These are phyloP conservation scores for Hyles vespertilio DNA, from an alignment of 1,140 invertebrate species.

Conservation along the genomic window DNA sequence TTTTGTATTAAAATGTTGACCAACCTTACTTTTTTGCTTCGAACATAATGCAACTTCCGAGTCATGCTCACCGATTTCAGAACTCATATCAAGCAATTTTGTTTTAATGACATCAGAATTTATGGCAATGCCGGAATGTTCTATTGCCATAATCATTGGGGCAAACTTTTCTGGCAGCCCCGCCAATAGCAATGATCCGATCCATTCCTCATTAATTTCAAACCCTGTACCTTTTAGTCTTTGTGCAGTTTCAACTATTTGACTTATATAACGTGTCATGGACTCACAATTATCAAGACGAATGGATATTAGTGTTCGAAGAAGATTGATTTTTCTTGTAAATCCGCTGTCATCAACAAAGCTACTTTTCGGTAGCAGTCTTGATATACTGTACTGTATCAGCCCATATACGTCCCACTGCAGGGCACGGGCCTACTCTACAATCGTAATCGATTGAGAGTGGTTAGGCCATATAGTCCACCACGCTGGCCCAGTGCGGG, in stretches of 20 bases:
- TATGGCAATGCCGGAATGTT: constrained; percentile 15
- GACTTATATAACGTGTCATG: too few species aligned
- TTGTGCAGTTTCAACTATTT: background rate
- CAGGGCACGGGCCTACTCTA: too few species aligned
- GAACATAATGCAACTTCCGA: background rate
- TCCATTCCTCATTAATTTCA: constrained; percentile 19
- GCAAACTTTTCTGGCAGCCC: constrained; percentile 18
- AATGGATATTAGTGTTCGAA: too few species aligned
- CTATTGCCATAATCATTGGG: constrained; percentile 21
- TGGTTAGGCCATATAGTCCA: too few species aligned
- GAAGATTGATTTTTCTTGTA: too few species aligned
- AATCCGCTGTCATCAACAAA: too few species aligned
- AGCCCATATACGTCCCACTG: too few species aligned
- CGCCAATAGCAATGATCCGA: constrained; percentile 16
- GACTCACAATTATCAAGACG: too few species aligned
- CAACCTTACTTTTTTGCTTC: background rate
- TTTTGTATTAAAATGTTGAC: background rate
- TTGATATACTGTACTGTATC: too few species aligned
- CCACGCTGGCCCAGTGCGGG: too few species aligned
- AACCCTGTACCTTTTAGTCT: constrained; percentile 17
- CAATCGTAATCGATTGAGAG: too few species aligned
- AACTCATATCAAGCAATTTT: constrained; percentile 30
- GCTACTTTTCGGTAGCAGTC: too few species aligned
- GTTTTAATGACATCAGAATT: constrained; percentile 29
- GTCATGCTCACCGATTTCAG: constrained; percentile 14